Base-by-base conservation (phyloP, 2,113 vertebrate species). In the Cyprinodon tularosa region DNA sequence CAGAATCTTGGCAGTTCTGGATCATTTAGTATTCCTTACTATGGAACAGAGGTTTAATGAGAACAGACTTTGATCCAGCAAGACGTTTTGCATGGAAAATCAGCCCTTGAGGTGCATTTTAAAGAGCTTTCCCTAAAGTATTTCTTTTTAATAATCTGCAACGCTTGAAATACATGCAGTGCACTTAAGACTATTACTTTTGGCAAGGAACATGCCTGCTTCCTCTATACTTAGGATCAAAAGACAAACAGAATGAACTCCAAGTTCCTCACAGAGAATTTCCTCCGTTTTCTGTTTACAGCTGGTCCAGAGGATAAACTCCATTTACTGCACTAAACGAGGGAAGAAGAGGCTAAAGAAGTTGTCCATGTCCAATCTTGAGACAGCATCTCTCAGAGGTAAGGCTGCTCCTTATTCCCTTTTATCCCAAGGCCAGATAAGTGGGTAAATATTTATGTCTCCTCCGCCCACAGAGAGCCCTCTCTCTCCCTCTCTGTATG, bases 301-400 rank as follows among this genome's bases (percentile, higher is more conserved):
- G 98, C 94, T 98, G 90, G 98, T 99, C 76, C 97, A 97, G 92
- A 97, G 97, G 93, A 99, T 99, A 87, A 99, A 99, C 92, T 96
- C 97, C 81, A 99, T 99, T 90, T 99, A 97, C 93, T 98, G 94
- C 92, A 96, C 96, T 91, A 99, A 99, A 94, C 95, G 98, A 91
- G 98, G 98, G 74, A 99, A 99, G 94, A 99, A 99, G 88, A 93
- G 97, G 76, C 93, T 99, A 80, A 99, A 99, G 93, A 99, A 99
- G 84, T 94, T 98, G 71, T 96, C 96, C 5, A 93, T 98, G 94
- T 96, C 96, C 77, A 99, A 95, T 84, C 93, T 99, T 83, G 98
- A 99, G 90, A 97, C 96, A 11, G 88, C 96, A 0, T 98, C 98
- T 73, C 91, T 98, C 60, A 94, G 97, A 97, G 98, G 98, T 99